Evolutionary conservation across 2,113 vertebrate genomes (phyloP).

Genomic region (Rhinoderma darwinii): DNA sequence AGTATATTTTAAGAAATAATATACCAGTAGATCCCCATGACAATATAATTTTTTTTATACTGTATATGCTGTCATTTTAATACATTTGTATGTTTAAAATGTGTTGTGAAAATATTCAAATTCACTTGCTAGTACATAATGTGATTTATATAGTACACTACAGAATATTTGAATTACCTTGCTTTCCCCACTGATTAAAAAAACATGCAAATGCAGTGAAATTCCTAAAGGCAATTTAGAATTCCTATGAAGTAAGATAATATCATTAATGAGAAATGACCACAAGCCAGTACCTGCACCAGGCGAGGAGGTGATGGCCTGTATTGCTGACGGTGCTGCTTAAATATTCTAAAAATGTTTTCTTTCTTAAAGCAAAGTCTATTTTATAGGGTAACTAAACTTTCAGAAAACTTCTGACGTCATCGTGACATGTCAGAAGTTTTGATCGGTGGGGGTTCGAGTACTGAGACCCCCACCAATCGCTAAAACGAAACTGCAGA

Average conservation of each 20-base stretch:
- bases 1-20: not conserved
- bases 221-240: not conserved
- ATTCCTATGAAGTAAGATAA: not conserved
- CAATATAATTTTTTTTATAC: not conserved
- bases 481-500: no score
- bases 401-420: no score
- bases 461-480: no score
- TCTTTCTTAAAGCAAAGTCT: no score
- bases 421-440: no score
- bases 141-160: not conserved
- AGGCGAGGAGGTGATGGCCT: not conserved
- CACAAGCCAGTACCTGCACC: not conserved
- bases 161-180: not conserved
- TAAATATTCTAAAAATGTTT: no score
- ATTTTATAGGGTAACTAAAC: no score
- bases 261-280: not conserved
- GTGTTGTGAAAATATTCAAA: not conserved
- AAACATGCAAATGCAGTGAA: conserved; percentile 14
- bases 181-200: not conserved
- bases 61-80: not conserved
- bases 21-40: not conserved
- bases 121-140: not conserved
- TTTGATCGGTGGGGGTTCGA: no score
- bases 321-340: not conserved
- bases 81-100: not conserved